Evolutionary conservation across 2,113 vertebrate genomes (phyloP).

Genomic region (Balaeniceps rex): DNA sequence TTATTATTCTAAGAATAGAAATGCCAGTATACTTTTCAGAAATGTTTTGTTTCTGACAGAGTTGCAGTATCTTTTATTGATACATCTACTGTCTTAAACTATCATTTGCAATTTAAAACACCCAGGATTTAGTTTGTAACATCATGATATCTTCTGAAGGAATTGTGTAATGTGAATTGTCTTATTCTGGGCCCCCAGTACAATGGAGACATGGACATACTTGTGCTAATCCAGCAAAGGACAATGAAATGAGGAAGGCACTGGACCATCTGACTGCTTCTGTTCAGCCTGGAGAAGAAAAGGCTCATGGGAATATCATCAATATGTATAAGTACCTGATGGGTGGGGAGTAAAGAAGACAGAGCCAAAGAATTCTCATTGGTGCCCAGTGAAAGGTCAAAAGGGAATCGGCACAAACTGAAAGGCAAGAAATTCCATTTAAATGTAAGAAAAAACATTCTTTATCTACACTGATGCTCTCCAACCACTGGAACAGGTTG

Average conservation of each 20-base stretch:
- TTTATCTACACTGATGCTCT: background rate
- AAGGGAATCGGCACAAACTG: background rate
- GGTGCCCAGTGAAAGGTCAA: background rate
- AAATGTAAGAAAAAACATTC: background rate
- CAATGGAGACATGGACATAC: background rate
- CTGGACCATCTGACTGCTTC: background rate
- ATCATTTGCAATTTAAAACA: background rate
- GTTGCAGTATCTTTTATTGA: background rate
- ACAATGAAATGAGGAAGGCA: background rate
- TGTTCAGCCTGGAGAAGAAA: background rate
- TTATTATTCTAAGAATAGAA: background rate
- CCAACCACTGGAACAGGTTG: background rate
- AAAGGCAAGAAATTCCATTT: background rate
- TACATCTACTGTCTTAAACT: background rate
- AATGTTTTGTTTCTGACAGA: background rate
- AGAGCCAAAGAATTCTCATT: background rate
- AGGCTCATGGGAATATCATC: background rate
- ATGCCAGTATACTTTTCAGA: background rate
- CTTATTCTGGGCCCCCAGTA: background rate
- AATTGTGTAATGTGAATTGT: background rate
- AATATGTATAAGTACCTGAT: background rate
- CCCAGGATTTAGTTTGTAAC: background rate
- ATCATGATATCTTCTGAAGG: background rate
- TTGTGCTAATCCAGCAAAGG: background rate
- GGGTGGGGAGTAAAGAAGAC: background rate